Base-by-base conservation (phyloP, 2,797 vertebrate genomes). In the Anisognathus igniventris region DNA sequence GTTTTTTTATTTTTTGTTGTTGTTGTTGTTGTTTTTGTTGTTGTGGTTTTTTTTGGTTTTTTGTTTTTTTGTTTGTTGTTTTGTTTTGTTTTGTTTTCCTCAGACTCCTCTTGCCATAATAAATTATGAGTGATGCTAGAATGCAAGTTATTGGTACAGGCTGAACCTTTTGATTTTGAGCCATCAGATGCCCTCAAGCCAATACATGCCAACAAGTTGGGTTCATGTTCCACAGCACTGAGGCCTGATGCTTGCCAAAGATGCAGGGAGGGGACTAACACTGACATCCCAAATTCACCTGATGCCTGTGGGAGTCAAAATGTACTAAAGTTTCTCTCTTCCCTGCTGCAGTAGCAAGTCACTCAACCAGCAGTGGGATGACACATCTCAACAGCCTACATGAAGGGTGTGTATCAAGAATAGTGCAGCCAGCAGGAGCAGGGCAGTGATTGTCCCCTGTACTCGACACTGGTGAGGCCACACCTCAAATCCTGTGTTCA, bases 401-500 rank as follows among this genome's bases (percentile, higher is more conserved):
- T 44, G 66, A n/a, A 37, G 35, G 37, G 31, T 28, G 25, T 35
- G 16, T 20, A 10, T n/a, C 19, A 30, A 10, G 8, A 64, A 7
- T 0, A 28, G 28, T 64, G 24, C 16, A 21, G n/a, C 16, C 78
- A 62, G 28, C 23, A 62, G 56, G 56, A 56, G 1, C 28, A n/a
- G 64, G 56, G 14, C 23, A 62, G 35, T 25, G 37, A n/a, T 8
- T 54, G 56, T 21, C 16, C 13, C 28, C 48, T 21, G 11, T 24
- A 37, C 27, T 56, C 0, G 0, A 21, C 27, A 24, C 40, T 4
- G 3, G 13, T n/a, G 42, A 67, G 35, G 27, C 22, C 4, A 11
- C 48, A 37, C 10, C 47, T 61, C 7, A 7, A 14, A 8, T 20
- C 3, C 6, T n/a, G 23, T 42, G 35, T 24, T 75, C n/a, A n/a